Conservation (phyloP, 2,797 vertebrate genomes). For the Bradypodion ventrale region DNA sequence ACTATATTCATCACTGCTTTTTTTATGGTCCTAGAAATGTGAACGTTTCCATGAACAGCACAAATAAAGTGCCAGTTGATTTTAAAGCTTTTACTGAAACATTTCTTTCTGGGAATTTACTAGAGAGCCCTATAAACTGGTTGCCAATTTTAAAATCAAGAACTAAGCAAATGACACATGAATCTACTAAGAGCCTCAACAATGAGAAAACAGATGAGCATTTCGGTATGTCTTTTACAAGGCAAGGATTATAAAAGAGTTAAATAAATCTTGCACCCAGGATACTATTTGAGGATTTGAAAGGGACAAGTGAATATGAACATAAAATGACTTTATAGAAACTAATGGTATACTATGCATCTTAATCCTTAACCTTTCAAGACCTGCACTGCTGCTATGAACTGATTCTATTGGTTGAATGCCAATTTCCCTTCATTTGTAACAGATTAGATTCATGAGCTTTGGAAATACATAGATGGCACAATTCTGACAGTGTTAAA, state of each 20-base stretch:
- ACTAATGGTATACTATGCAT: not conserved
- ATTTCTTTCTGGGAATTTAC: constrained; percentile 52
- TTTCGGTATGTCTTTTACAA: not conserved
- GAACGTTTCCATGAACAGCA: not conserved
- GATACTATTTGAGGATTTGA: constrained; percentile 50
- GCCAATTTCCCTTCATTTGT: not conserved
- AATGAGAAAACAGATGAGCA: not conserved
- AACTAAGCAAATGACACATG: not conserved
- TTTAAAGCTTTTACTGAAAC: constrained; percentile 71
- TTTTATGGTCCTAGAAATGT: not conserved
- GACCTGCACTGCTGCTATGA: not conserved
- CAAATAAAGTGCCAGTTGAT: not conserved
- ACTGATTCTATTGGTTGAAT: not conserved
- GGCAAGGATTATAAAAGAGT: not conserved
- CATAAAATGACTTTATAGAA: constrained; percentile 42
- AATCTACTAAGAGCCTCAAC: not conserved
- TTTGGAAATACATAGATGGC: not conserved
- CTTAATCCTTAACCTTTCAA: not conserved
- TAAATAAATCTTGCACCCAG: not conserved
- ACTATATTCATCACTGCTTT: not conserved
- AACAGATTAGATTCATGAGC: not conserved
- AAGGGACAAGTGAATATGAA: constrained; percentile 50
- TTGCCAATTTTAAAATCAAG: constrained; percentile 15
- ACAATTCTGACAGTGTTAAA: not conserved
- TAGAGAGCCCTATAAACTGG: constrained; percentile 63